phyloP scores from a whole-genome alignment of 2,113 vertebrate species.

The Aspidoscelis tigris region DNA sequence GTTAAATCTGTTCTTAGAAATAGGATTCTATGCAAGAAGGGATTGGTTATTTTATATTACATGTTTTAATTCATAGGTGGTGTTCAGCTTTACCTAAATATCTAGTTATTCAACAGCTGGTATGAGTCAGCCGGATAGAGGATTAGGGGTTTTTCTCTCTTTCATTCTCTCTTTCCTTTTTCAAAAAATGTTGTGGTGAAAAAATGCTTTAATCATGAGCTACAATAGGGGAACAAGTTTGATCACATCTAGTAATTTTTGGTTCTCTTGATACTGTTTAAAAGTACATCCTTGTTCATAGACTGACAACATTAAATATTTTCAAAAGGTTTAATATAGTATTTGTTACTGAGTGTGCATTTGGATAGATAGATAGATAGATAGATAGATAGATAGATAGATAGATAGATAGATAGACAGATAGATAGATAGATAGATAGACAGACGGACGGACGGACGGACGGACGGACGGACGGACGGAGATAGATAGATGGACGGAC shows the following conservation, averaged over 20 bases:
- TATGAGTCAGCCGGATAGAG: constrained; percentile 73
- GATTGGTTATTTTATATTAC: constrained; percentile 67
- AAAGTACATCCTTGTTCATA: constrained; percentile 51
- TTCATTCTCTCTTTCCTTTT: neutral
- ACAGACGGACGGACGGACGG: too few relatives aligned
- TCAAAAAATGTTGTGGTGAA: constrained; percentile 40
- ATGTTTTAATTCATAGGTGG: constrained; percentile 72
- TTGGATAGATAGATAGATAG: neutral
- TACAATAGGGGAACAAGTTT: constrained; percentile 74
- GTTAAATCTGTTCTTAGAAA: neutral
- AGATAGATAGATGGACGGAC: neutral
- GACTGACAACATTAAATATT: constrained; percentile 45
- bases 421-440: too few relatives aligned
- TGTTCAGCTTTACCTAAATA: constrained; percentile 73
- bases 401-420: too few relatives aligned
- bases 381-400: too few relatives aligned
- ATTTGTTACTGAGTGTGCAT: constrained; percentile 9
- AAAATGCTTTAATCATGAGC: constrained; percentile 77
- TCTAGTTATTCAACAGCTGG: constrained; percentile 79
- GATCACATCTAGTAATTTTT: constrained; percentile 60
- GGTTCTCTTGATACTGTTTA: constrained; percentile 52
- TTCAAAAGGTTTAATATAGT: constrained; percentile 43
- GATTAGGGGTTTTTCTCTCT: constrained; percentile 54
- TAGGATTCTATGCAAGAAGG: constrained; percentile 51
- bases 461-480: too few relatives aligned